Evolutionary conservation across 2,888 invertebrate genomes (phyloP).

Genomic region (Drosophila infuscata): DNA sequence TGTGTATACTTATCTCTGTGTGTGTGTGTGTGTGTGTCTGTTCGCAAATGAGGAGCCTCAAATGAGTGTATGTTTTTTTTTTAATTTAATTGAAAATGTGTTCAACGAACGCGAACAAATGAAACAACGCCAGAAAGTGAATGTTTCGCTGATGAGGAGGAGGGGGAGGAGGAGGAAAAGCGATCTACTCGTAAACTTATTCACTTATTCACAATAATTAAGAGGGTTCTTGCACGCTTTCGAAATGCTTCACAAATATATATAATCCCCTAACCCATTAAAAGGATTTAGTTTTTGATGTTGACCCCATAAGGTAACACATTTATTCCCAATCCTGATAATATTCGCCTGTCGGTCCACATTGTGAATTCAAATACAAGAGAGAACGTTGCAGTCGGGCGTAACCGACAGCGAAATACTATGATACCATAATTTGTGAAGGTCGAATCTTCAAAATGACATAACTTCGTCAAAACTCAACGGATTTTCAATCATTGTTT

Average conservation of each 20-base stretch:
- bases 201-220: slow-evolving; percentile 61
- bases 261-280: neutral
- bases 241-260: neutral
- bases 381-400: too few species aligned
- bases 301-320: neutral
- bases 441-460: too few species aligned
- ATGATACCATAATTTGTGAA: too few species aligned
- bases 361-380: neutral
- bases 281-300: neutral
- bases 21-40: slow-evolving; percentile 3
- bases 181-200: slow-evolving; percentile 2
- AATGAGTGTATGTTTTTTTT: slow-evolving; percentile 54
- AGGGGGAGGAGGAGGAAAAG: neutral
- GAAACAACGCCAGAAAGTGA: neutral
- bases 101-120: slow-evolving; percentile 61
- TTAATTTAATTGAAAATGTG: slow-evolving; percentile 71
- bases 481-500: too few species aligned
- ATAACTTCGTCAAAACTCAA: too few species aligned
- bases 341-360: neutral
- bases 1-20: neutral
- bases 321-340: neutral
- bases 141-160: neutral
- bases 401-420: too few species aligned
- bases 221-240: slow-evolving; percentile 39
- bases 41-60: slow-evolving; percentile 16